Conservation (phyloP, 2,797 vertebrate species). For the Cossypha heuglini region DNA sequence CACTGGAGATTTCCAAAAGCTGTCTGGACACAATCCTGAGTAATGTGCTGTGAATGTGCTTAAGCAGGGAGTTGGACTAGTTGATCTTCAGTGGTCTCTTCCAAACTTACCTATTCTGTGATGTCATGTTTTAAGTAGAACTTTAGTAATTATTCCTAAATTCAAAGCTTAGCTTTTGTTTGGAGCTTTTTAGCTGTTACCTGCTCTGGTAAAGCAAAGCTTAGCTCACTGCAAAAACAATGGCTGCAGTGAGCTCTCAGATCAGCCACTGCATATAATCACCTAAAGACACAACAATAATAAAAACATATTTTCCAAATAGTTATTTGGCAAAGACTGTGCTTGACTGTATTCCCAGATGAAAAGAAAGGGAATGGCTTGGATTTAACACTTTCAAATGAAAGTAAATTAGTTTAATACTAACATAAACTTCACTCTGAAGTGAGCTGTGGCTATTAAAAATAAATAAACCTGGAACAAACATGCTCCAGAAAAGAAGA, state of each 20-base stretch:
- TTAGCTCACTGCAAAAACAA: neutral
- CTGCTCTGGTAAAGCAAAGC: neutral
- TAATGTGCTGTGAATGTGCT: neutral
- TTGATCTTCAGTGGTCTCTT: neutral
- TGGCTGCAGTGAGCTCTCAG: neutral
- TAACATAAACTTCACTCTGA: conserved; percentile 22
- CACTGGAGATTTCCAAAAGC: neutral
- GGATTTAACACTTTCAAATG: conserved; percentile 40
- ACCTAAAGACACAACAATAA: conserved; percentile 39
- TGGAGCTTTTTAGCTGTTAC: neutral
- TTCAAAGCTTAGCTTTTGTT: neutral
- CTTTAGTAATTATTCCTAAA: conserved; percentile 2
- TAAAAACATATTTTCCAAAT: conserved; percentile 25
- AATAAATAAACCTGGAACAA: conserved; percentile 31
- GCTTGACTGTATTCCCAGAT: conserved; percentile 26
- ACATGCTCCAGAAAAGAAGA: neutral
- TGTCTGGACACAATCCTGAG: neutral
- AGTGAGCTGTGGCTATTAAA: conserved; percentile 16
- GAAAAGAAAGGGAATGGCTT: conserved; percentile 21
- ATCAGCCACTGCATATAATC: conserved; percentile 23
- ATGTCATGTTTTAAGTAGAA: neutral
- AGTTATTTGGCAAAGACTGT: neutral
- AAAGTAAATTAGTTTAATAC: conserved; percentile 8
- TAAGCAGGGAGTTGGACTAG: neutral
- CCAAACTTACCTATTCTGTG: neutral